phyloP scores from a whole-genome alignment of 1,140 invertebrate genomes.

The fruit fly (Drosophila melanogaster) region Release_6_plus_ISO1_MT NT_037436.4:20896501-20897000 shows the following conservation, averaged over 20 bases:
- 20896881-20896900: neutral
- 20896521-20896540: constrained; percentile 69
- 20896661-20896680: constrained; percentile 57
- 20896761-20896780: constrained; percentile 76
- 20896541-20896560: constrained; percentile 73
- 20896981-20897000: too few relatives aligned
- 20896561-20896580: constrained; percentile 45
- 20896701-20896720: neutral
- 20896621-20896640: constrained; percentile 32
- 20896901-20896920: neutral
- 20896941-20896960: too few relatives aligned
- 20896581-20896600: neutral
- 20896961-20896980: too few relatives aligned
- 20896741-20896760: constrained; percentile 35
- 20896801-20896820: neutral
- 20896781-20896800: constrained; percentile 71
- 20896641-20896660: constrained; percentile 72
- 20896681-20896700: neutral
- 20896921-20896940: neutral
- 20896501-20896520: constrained; percentile 43
- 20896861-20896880: neutral
- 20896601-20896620: constrained; percentile 3
- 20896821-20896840: constrained; percentile 26
- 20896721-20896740: constrained; percentile 25
- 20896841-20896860: constrained; percentile 33